These are phyloP conservation scores for Sprattus sprattus DNA, from an alignment of 2,113 vertebrate genomes.

Conservation along the genomic window DNA sequence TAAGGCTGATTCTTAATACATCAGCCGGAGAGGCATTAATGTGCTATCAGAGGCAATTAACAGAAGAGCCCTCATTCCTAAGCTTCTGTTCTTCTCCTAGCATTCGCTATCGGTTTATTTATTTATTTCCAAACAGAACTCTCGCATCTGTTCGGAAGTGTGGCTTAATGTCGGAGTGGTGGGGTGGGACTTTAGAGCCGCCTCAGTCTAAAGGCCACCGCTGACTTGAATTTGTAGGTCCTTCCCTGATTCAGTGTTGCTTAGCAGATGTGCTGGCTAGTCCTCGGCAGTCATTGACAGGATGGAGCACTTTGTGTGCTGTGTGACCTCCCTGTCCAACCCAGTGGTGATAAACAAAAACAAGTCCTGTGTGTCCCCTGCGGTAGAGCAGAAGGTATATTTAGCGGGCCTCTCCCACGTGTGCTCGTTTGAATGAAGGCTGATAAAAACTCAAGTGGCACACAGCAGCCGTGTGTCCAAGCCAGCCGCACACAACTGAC, in stretches of 20 bases:
- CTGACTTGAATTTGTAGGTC: not conserved
- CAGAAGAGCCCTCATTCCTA: not conserved
- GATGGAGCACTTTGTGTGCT: not conserved
- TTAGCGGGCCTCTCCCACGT: not conserved
- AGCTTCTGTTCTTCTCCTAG: not conserved
- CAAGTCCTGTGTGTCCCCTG: not conserved
- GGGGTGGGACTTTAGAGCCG: not conserved
- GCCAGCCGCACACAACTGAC: no score
- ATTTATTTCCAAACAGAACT: not conserved
- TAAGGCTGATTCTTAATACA: constrained; percentile 4
- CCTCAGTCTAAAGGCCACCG: not conserved
- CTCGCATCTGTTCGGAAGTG: not conserved
- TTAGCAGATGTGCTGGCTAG: not conserved
- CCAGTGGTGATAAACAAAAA: not conserved
- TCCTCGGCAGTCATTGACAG: not conserved
- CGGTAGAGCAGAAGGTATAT: not conserved
- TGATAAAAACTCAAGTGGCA: not conserved
- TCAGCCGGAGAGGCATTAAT: constrained; percentile 3
- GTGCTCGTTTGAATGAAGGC: not conserved
- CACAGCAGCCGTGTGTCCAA: not conserved
- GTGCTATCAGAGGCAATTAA: constrained; percentile 12
- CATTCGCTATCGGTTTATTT: not conserved
- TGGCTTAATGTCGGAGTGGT: not conserved
- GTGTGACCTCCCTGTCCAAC: not conserved
- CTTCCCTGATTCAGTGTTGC: not conserved